phyloP scores from a whole-genome alignment of 2,113 vertebrate genomes.

The Copsychus sechellarum region DNA sequence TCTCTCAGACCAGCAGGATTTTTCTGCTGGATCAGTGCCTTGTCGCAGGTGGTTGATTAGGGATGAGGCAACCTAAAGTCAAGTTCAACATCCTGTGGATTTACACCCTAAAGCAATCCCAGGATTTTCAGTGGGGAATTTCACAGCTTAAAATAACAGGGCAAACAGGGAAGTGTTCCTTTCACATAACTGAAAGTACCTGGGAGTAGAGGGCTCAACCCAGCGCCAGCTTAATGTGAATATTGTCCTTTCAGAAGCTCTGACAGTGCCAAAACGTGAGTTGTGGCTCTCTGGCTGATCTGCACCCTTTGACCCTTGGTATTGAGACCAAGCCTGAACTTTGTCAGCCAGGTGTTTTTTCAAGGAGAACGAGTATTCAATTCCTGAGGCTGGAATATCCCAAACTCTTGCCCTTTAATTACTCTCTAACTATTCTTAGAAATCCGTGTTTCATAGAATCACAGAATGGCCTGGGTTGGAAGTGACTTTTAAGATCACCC shows the following conservation, averaged over 20 bases:
- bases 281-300: neutral
- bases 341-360: neutral
- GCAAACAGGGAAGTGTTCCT: neutral
- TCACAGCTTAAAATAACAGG: neutral
- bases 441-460: accelerated
- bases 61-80: neutral
- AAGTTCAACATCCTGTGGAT: neutral
- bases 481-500: neutral
- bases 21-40: neutral
- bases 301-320: neutral
- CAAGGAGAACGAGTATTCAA: neutral
- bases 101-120: neutral
- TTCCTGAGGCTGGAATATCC: neutral
- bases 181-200: neutral
- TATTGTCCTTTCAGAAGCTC: neutral
- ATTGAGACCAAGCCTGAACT: neutral
- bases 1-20: neutral
- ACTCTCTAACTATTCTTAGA: neutral
- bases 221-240: neutral
- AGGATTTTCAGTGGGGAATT: neutral
- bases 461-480: neutral
- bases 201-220: neutral
- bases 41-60: neutral
- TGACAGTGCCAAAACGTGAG: neutral
- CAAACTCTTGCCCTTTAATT: neutral